Base-by-base conservation (phyloP, 2,888 invertebrate genomes). In the Cyclophora punctaria region DNA sequence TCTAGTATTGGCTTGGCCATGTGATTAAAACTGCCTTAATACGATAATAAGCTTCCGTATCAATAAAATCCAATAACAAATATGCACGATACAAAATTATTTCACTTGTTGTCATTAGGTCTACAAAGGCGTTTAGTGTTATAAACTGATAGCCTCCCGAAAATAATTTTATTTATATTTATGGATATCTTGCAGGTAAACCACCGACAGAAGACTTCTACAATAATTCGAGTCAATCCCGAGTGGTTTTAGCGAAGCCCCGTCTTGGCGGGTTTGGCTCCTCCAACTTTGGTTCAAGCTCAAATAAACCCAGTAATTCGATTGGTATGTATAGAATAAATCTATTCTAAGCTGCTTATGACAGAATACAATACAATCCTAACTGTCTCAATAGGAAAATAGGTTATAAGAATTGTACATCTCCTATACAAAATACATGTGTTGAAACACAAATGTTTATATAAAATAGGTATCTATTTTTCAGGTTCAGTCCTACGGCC, bases 191-290 rank as follows among this genome's bases (percentile, higher is more conserved):
- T 20, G 20, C 56, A 86, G 87, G 81, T 53, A 83, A 83, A 72
- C 65, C 78, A 58, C 71, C 80, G 34, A 67, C 69, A 55, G 83
- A 82, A 66, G 84, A 84, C 53, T 77, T 80, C 57, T 80, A 67
- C 60, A 85, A 82, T 82, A 83, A 82, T 45, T 73, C 83, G 50
- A 59, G 80, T 43, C 85, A 83, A 58, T 78, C 85, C 35, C 68
- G 82, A 55, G 78, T 85, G 59, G 84, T 87, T 37, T 64, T 88
- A 62, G 88, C 88, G 3, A 88, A 86, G 60, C 87, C 88, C 7
- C 72, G 86, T 34, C 78, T 88, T 48, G 87, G 86, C 47, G 82
- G 81, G 4, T 84, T 87, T 67, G 85, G 82, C 3, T 71, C 83
- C 2, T 72, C 83, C 5, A 78, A 73, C 56, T 75, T 82, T 62